Base-by-base conservation (phyloP, 2,113 vertebrate genomes). In the Pipa parva region DNA sequence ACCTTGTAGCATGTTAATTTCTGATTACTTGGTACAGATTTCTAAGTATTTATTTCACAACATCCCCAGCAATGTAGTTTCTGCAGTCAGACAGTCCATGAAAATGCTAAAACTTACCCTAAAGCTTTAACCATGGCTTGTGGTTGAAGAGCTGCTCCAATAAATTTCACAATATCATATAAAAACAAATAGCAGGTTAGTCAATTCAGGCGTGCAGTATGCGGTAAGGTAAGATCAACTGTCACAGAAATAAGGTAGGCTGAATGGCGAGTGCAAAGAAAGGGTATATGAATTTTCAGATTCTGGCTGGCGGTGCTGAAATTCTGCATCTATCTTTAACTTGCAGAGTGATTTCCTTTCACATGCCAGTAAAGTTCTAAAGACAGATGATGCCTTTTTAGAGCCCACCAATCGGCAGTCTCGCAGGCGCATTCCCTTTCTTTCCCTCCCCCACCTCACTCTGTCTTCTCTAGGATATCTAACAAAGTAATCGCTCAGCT, bases 271-370 rank as follows among this genome's bases (percentile, higher is more conserved):
- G 59, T 57, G 17, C 51, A 80, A 68, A 73, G 77, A 59, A 76
- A 50, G 2, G 64, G 81, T 75, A 75, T 71, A 75, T 81, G 85
- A 85, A 58, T 58, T 63, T 39, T 17, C 29, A 90, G 88, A 88
- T 79, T 83, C 85, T 80, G 87, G 85, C 81, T 81, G 80, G 78
- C 83, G 79, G 84, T 79, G 80, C 83, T 81, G 79, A 80, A 87
- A 74, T 69, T 81, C 87, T 79, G 90, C 61, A 83, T 90, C 95
- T 98, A 97, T 97, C 93, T 98, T 96, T 97, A 97, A 96, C 95
- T 90, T 88, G 80, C 87, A 88, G n/a, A 92, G 90, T 81, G 88
- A 92, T 91, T 91, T 83, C 87, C 87, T 90, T 90, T 90, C 80
- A 88, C 94, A 97, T 97, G 97, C 96, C 91, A 92, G 80, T 71